A percentile compares a stretch with the other conserved stretches of the same genome.
These are phyloP conservation scores for Corbicula japonica DNA, from an alignment of 2,888 invertebrate species.

Conservation along the genomic window DNA sequence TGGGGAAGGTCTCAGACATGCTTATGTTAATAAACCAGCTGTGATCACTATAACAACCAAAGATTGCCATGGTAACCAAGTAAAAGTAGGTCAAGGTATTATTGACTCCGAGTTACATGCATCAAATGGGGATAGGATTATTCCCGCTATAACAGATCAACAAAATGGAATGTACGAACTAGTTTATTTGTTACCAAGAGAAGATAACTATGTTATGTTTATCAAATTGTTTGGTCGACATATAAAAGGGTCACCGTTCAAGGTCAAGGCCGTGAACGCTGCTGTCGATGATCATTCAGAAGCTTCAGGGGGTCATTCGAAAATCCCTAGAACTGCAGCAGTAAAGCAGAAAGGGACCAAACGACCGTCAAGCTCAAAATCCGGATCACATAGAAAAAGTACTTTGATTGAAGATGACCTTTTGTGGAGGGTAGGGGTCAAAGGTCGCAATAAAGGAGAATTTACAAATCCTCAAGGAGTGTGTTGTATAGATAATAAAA, in stretches of 20 bases:
- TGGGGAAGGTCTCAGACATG: slow-evolving; percentile 86
- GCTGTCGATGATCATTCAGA: slow-evolving; percentile 80
- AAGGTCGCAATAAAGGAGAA: slow-evolving; percentile 88
- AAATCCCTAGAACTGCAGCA: slow-evolving; percentile 85
- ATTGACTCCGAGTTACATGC: slow-evolving; percentile 81
- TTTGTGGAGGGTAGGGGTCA: slow-evolving; percentile 86
- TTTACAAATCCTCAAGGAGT: slow-evolving; percentile 88
- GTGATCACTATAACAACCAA: slow-evolving; percentile 86
- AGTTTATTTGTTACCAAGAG: slow-evolving; percentile 85
- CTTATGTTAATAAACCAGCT: slow-evolving; percentile 83
- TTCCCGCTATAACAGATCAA: slow-evolving; percentile 83
- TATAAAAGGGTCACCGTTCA: slow-evolving; percentile 87
- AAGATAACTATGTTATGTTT: slow-evolving; percentile 86
- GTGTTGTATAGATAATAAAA: slow-evolving; percentile 86
- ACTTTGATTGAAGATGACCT: slow-evolving; percentile 87
- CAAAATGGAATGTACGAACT: slow-evolving; percentile 86
- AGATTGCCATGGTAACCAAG: slow-evolving; percentile 84
- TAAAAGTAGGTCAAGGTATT: slow-evolving; percentile 83
- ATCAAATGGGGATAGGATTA: slow-evolving; percentile 74
- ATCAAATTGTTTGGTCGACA: slow-evolving; percentile 86
- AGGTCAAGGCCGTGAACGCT: slow-evolving; percentile 81
- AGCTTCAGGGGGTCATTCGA: slow-evolving; percentile 77
- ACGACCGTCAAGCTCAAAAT: slow-evolving; percentile 86
- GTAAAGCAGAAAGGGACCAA: slow-evolving; percentile 86
- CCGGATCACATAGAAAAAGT: slow-evolving; percentile 86